These are phyloP conservation scores for Diglossa brunneiventris DNA, from an alignment of 2,113 vertebrate genomes.

Conservation along the genomic window DNA sequence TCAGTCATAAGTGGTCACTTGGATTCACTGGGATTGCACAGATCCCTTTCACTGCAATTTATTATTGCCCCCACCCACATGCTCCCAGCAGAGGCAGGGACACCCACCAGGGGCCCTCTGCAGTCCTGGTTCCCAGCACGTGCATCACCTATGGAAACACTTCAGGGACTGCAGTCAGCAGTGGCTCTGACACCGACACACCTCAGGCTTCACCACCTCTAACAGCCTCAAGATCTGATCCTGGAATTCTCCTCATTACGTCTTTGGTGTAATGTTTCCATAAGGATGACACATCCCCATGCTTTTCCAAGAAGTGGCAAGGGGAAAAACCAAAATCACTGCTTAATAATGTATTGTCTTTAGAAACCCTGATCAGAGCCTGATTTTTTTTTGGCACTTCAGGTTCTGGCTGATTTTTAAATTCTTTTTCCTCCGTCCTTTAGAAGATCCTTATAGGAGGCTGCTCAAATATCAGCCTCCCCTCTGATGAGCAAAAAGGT, in stretches of 20 bases:
- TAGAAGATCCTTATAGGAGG: background rate
- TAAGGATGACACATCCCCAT: background rate
- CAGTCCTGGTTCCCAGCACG: background rate
- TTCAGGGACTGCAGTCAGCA: background rate
- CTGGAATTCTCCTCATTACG: background rate
- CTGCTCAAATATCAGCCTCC: background rate
- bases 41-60: background rate
- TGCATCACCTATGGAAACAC: background rate
- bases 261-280: background rate
- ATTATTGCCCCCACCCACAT: background rate
- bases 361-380: background rate
- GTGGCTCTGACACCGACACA: background rate
- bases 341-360: background rate
- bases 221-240: background rate
- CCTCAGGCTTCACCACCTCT: background rate
- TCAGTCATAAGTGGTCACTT: fast-evolving
- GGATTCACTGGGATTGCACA: background rate
- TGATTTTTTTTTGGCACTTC: background rate
- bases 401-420: background rate
- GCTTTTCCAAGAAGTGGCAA: background rate
- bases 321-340: background rate
- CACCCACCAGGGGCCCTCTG: fast-evolving
- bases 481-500: background rate
- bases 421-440: background rate
- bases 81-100: background rate